phyloP scores from a whole-genome alignment of 2,797 vertebrate species.

The Diplodus sargus region DNA sequence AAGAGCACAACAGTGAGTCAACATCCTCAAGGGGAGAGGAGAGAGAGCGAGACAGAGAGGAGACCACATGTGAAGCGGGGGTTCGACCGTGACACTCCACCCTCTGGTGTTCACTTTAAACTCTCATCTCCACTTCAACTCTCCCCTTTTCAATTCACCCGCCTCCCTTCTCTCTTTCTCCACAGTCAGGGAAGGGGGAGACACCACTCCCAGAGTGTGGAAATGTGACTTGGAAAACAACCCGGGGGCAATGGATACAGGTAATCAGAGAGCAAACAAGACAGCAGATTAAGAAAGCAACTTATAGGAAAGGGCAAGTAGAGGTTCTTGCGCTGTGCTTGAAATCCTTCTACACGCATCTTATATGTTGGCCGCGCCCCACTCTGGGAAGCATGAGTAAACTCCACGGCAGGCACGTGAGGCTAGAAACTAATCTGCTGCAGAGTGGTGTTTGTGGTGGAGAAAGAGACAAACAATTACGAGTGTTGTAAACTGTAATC shows the following conservation, averaged over 20 bases:
- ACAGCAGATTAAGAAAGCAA: conserved; percentile 65
- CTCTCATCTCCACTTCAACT: conserved; percentile 54
- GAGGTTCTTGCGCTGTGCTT: conserved; percentile 40
- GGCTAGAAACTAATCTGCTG: not conserved
- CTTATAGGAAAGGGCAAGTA: conserved; percentile 55
- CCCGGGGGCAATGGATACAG: conserved; percentile 60
- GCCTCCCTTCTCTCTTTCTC: conserved; percentile 41
- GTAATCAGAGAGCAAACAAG: conserved; percentile 69
- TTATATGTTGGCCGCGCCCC: conserved; percentile 27
- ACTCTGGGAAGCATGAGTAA: conserved; percentile 8
- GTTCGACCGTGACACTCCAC: conserved; percentile 61
- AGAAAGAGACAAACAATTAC: too few relatives aligned
- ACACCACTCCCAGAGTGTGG: conserved; percentile 53
- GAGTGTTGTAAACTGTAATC: not conserved
- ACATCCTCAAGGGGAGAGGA: conserved; percentile 47
- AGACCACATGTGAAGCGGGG: conserved; percentile 35
- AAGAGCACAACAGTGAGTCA: conserved; percentile 51
- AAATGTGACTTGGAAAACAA: conserved; percentile 72
- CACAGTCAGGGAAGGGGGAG: conserved; percentile 38
- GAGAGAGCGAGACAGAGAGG: conserved; percentile 30
- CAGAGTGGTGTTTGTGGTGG: not conserved
- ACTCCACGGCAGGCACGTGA: conserved; percentile 1
- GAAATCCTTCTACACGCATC: conserved; percentile 42
- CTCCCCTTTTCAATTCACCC: conserved; percentile 44
- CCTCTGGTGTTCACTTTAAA: conserved; percentile 74